These are phyloP conservation scores for Leptinotarsa lineolata DNA, from an alignment of 1,140 invertebrate genomes.

Conservation along the genomic window DNA sequence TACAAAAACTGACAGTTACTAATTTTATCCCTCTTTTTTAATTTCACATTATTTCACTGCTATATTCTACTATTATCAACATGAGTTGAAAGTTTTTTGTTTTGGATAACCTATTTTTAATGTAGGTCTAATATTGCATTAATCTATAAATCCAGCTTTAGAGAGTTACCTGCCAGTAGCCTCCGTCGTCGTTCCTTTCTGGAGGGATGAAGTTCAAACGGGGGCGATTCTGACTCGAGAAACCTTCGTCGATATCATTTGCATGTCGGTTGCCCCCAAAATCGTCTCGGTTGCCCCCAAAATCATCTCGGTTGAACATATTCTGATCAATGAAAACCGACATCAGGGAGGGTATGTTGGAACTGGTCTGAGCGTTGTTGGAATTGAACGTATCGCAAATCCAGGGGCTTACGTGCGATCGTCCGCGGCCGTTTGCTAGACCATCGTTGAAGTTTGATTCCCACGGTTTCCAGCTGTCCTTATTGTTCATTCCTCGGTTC, in stretches of 20 bases:
- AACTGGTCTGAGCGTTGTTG: neutral
- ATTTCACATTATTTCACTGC: too few species aligned
- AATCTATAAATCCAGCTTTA: too few species aligned
- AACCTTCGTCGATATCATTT: neutral
- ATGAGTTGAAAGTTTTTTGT: too few species aligned
- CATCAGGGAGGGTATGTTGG: neutral
- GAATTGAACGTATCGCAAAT: neutral
- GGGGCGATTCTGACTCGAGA: neutral
- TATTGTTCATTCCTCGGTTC: neutral
- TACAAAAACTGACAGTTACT: too few species aligned
- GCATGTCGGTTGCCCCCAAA: neutral
- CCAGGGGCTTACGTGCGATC: neutral
- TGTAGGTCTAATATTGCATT: too few species aligned
- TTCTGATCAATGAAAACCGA: neutral
- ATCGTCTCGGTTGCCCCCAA: neutral
- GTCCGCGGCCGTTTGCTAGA: neutral
- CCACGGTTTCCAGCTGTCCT: neutral
- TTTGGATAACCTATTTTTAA: too few species aligned
- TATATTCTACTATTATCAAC: too few species aligned
- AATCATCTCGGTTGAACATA: neutral
- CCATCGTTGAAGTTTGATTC: neutral
- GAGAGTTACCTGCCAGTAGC: neutral
- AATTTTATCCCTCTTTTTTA: too few species aligned
- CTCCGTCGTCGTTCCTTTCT: neutral
- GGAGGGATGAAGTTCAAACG: neutral